Percentiles rank a stretch among this genome's conserved stretches.
Conservation (phyloP, 2,888 invertebrate species). For the Troides helena region DNA sequence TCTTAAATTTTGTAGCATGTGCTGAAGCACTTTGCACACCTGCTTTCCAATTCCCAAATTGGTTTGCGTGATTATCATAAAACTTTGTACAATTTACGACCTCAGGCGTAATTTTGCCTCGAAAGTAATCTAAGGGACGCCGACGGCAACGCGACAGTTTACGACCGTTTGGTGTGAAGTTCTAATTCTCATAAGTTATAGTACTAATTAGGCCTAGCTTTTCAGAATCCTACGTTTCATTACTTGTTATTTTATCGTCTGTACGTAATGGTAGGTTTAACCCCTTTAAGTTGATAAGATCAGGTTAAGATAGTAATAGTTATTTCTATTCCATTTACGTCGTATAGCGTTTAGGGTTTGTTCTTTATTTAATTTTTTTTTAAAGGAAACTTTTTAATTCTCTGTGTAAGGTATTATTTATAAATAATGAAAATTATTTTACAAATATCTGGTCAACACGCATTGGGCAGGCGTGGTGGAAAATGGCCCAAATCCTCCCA, state of each 20-base stretch:
- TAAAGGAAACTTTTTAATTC: too few species aligned
- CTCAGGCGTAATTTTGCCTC: constrained; percentile 1
- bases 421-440: too few species aligned
- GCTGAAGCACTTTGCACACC: constrained; percentile 18
- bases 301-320: too few species aligned
- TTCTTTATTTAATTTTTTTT: too few species aligned
- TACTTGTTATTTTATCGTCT: background rate
- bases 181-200: background rate
- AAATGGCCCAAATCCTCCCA: too few species aligned
- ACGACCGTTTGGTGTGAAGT: background rate
- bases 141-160: background rate
- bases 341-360: too few species aligned
- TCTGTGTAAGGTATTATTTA: too few species aligned
- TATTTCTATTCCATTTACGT: too few species aligned
- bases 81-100: constrained; percentile 7
- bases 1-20: constrained; percentile 12
- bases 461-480: too few species aligned
- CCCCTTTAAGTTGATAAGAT: too few species aligned
- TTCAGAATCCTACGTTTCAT: background rate
- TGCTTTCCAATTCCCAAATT: constrained; percentile 12
- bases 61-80: constrained; percentile 2
- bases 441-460: too few species aligned
- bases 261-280: too few species aligned
- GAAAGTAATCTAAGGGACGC: background rate
- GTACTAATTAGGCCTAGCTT: background rate